These are phyloP conservation scores for Ceratina japonica DNA, from an alignment of 1,140 invertebrate genomes.

Conservation along the genomic window DNA sequence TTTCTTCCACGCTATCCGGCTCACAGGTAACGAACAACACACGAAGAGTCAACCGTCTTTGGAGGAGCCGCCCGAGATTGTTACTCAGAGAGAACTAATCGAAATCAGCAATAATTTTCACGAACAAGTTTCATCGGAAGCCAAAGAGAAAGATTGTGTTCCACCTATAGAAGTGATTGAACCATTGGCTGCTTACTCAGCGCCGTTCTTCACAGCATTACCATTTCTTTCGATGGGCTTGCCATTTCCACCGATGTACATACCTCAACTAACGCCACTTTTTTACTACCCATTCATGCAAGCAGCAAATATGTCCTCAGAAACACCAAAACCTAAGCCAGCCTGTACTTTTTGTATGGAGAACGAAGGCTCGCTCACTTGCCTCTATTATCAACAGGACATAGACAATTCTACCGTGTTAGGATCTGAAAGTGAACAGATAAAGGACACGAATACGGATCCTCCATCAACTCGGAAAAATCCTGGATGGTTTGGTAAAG, in stretches of 20 bases:
- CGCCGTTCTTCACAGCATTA: constrained; percentile 75
- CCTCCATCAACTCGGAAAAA: constrained; percentile 75
- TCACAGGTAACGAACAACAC: constrained; percentile 85
- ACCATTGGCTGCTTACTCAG: constrained; percentile 69
- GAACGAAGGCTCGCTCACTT: constrained; percentile 74
- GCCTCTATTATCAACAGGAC: constrained; percentile 75
- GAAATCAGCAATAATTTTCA: constrained; percentile 38
- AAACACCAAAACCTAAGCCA: constrained; percentile 71
- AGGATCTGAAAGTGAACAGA: constrained; percentile 59
- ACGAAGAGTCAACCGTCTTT: constrained; percentile 85
- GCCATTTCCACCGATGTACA: constrained; percentile 77
- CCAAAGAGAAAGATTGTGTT: constrained; percentile 59
- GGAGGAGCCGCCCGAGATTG: constrained; percentile 68
- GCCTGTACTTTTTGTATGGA: constrained; percentile 78
- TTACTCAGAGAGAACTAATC: constrained; percentile 33
- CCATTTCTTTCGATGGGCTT: constrained; percentile 78
- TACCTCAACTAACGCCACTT: constrained; percentile 74
- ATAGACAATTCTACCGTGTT: constrained; percentile 57
- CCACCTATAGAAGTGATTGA: constrained; percentile 65
- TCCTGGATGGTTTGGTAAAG: constrained; percentile 85
- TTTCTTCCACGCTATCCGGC: constrained; percentile 87
- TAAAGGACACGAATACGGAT: constrained; percentile 64
- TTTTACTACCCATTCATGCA: constrained; percentile 76
- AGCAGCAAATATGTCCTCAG: constrained; percentile 57
- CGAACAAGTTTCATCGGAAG: constrained; percentile 24